Evolutionary conservation across 2,888 invertebrate genomes (phyloP).

Genomic region (Caenorhabditis wallacei): DNA sequence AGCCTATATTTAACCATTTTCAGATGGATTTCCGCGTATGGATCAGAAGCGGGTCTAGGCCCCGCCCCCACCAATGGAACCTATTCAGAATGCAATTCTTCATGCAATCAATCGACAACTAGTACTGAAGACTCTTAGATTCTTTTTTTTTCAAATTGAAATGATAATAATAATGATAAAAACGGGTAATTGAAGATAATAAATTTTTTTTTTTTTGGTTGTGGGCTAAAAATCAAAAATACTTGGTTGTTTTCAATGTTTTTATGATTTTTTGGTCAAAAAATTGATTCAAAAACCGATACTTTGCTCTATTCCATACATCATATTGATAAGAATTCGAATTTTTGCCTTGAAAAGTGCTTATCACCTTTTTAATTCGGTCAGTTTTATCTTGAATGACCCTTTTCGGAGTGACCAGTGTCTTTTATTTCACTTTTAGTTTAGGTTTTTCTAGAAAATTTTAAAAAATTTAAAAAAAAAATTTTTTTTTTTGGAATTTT

Average conservation of each 20-base stretch:
- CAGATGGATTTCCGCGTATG: slow-evolving; percentile 61
- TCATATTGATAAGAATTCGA: too few relatives aligned
- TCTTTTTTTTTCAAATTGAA: not conserved
- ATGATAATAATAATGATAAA: not conserved
- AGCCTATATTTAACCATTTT: not conserved
- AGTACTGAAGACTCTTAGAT: slow-evolving; percentile 53
- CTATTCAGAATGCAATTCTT: slow-evolving; percentile 31
- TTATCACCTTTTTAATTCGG: too few relatives aligned
- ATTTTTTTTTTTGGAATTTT: too few relatives aligned
- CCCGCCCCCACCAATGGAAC: slow-evolving; percentile 7
- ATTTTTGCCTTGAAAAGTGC: too few relatives aligned
- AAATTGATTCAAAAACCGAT: too few relatives aligned
- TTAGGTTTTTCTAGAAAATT: too few relatives aligned
- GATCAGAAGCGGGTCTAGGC: slow-evolving; percentile 53
- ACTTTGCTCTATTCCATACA: too few relatives aligned
- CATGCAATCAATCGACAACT: slow-evolving; percentile 57
- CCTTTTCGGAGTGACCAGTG: too few relatives aligned
- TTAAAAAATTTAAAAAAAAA: too few relatives aligned
- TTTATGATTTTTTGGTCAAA: too few relatives aligned
- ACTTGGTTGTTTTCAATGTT: not conserved
- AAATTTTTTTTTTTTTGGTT: not conserved
- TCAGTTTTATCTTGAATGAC: too few relatives aligned
- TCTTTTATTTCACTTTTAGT: too few relatives aligned
- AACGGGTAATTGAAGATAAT: not conserved
- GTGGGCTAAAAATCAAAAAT: not conserved